Conservation (phyloP, 2,888 invertebrate species). For the Platycheirus rosarum region DNA sequence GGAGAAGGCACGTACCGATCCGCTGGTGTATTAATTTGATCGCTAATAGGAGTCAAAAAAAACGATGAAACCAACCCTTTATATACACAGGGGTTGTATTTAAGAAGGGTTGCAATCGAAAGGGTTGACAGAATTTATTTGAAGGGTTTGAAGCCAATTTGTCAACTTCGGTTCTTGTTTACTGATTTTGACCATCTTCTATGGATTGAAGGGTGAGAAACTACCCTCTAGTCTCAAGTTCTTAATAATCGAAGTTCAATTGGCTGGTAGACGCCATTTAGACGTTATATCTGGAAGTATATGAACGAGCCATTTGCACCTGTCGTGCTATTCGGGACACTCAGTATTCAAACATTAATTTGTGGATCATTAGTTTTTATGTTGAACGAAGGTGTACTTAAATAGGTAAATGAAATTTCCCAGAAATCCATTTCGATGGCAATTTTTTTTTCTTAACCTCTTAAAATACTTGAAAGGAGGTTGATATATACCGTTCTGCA, state of each 20-base stretch:
- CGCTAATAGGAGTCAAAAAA: slow-evolving; percentile 59
- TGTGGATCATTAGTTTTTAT: slow-evolving; percentile 73
- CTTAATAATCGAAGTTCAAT: slow-evolving; percentile 50
- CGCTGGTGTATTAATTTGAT: slow-evolving; percentile 59
- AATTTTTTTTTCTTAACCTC: slow-evolving; percentile 60
- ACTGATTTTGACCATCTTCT: slow-evolving; percentile 53
- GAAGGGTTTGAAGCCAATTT: slow-evolving; percentile 48
- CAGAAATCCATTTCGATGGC: slow-evolving; percentile 50
- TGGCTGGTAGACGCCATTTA: slow-evolving; percentile 66
- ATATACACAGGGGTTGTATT: slow-evolving; percentile 3
- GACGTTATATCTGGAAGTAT: slow-evolving; percentile 16
- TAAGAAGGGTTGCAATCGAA: slow-evolving; percentile 46
- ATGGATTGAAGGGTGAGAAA: not conserved
- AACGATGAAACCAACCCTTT: slow-evolving; percentile 51
- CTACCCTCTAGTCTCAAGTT: slow-evolving; percentile 8
- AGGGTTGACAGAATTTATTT: slow-evolving; percentile 39
- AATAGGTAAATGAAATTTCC: slow-evolving; percentile 28
- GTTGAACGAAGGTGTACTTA: slow-evolving; percentile 31
- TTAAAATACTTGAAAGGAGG: slow-evolving; percentile 41
- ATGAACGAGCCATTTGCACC: slow-evolving; percentile 50
- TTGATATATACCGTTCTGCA: slow-evolving; percentile 60
- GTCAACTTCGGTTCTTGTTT: slow-evolving; percentile 34
- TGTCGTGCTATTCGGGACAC: slow-evolving; percentile 17
- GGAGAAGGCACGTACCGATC: slow-evolving; percentile 33
- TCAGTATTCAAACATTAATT: slow-evolving; percentile 63